A percentile compares a stretch with the other conserved stretches of the same genome.
Conservation (phyloP, 2,113 vertebrate genomes). For the Rhinopomastus cyanomelas region DNA sequence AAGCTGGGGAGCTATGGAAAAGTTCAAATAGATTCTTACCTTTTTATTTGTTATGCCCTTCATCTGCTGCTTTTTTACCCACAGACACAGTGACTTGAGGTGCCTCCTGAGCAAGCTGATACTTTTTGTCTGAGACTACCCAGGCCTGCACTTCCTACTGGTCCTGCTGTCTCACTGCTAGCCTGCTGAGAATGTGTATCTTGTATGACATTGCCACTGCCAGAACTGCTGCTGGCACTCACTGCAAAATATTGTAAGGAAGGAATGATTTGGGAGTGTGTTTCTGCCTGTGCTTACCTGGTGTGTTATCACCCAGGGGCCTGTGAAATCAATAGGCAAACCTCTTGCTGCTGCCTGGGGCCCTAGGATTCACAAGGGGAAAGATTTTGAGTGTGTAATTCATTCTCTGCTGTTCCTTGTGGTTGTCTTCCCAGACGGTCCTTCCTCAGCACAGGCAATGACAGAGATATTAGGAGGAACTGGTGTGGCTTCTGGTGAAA, state of each 20-base stretch:
- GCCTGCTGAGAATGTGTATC: rapidly evolving
- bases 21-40: not conserved
- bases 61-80: not conserved
- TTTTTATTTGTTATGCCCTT: not conserved
- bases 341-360: not conserved
- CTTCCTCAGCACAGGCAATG: not conserved
- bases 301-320: not conserved
- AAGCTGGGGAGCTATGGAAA: not conserved
- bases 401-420: not conserved
- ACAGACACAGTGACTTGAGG: not conserved
- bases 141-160: not conserved
- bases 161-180: not conserved
- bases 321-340: not conserved
- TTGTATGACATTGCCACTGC: not conserved
- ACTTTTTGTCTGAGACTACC: not conserved
- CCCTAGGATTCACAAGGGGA: not conserved
- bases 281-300: not conserved
- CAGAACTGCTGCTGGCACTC: not conserved
- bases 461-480: not conserved
- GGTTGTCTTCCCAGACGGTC: not conserved
- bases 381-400: not conserved
- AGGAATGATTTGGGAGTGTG: not conserved
- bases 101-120: not conserved
- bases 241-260: not conserved
- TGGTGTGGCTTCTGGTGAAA: not conserved